Conservation (phyloP, 2,113 vertebrate genomes). For the Notarius quadriscutis region DNA sequence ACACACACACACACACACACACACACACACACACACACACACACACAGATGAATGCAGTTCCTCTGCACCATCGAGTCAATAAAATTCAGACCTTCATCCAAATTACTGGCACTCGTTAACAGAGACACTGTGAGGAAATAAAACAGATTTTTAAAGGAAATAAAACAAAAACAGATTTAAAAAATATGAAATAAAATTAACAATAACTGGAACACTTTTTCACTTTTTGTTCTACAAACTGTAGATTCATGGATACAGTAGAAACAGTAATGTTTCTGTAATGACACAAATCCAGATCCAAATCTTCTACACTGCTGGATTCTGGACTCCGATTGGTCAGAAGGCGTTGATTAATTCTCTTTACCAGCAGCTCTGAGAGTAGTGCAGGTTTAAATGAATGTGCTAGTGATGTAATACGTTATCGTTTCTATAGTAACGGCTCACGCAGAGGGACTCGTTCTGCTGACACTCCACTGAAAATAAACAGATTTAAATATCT, state of each 20-base stretch:
- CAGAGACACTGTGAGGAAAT: neutral
- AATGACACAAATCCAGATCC: neutral
- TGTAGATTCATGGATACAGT: neutral
- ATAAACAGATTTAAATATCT: too few relatives aligned
- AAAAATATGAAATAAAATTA: neutral
- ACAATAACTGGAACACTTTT: neutral
- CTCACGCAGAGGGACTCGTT: too few relatives aligned
- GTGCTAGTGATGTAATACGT: too few relatives aligned
- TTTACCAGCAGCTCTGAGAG: too few relatives aligned
- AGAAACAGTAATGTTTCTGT: neutral
- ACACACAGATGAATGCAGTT: neutral
- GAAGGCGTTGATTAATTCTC: too few relatives aligned
- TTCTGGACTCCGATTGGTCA: neutral
- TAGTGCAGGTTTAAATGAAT: too few relatives aligned
- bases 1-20: neutral
- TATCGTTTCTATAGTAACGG: too few relatives aligned
- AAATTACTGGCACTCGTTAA: neutral
- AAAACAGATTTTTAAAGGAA: neutral
- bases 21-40: slow-evolving; percentile 10
- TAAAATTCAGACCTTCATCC: neutral
- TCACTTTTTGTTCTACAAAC: neutral
- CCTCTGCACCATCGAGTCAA: neutral
- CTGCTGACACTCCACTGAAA: too few relatives aligned
- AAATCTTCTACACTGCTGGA: too few relatives aligned
- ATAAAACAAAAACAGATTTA: neutral